Evolutionary conservation across 2,888 invertebrate species (phyloP).

Genomic region (Epinotia bilunana): DNA sequence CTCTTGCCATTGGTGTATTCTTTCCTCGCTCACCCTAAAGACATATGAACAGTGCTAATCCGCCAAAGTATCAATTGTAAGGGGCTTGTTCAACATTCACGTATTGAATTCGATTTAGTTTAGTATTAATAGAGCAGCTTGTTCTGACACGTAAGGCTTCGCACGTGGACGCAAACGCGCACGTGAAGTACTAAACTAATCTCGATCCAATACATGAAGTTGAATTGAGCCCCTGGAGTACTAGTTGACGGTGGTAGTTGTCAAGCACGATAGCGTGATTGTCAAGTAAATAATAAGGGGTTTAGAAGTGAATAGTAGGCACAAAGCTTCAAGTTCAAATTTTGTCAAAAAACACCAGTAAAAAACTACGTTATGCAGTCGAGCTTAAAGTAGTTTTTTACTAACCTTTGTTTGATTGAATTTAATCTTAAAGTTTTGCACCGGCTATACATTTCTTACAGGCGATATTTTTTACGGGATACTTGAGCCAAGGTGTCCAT

Average conservation of each 20-base stretch:
- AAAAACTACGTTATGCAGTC: neutral
- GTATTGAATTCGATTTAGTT: no score
- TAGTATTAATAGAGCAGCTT: neutral
- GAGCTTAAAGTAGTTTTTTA: neutral
- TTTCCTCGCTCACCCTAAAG: no score
- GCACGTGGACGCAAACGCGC: no score
- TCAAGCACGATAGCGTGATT: neutral
- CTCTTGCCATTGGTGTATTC: no score
- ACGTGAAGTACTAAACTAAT: neutral
- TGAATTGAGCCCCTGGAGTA: neutral
- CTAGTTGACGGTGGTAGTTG: neutral
- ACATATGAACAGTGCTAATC: no score
- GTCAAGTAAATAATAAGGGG: neutral
- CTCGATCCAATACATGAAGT: neutral
- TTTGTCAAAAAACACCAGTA: neutral
- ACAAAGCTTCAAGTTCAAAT: neutral
- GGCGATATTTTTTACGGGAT: constrained; percentile 4
- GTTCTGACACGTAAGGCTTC: no score
- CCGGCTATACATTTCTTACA: neutral
- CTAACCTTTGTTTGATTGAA: neutral
- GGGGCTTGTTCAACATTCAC: no score
- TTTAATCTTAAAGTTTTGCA: neutral
- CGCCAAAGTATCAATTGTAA: no score
- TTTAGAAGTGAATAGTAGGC: neutral
- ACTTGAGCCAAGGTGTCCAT: neutral